Evolutionary conservation across 1,140 invertebrate species (phyloP).

Genomic region (Pogonus chalceus): DNA sequence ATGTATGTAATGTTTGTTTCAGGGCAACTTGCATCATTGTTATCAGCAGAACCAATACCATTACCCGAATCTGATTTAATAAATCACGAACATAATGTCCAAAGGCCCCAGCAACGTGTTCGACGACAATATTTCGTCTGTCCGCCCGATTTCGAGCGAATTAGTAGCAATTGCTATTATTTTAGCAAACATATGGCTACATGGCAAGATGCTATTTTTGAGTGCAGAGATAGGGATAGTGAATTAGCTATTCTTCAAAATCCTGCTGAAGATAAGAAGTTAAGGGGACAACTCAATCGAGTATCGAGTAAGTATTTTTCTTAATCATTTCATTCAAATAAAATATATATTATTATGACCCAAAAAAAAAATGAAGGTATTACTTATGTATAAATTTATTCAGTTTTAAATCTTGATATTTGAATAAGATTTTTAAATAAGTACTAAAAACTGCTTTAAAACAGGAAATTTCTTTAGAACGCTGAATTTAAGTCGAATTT

Average conservation of each 20-base stretch:
- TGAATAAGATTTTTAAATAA: no score
- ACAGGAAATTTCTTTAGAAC: no score
- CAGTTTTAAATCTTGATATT: no score
- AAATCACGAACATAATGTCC: not conserved
- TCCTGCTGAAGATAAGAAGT: constrained; percentile 54
- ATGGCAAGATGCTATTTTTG: constrained; percentile 62
- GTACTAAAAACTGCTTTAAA: no score
- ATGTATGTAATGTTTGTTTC: not conserved
- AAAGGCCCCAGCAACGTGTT: not conserved
- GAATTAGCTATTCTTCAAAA: constrained; percentile 56
- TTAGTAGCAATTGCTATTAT: constrained; percentile 65
- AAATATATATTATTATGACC: no score
- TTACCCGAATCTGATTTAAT: not conserved
- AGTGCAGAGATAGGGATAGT: constrained; percentile 55
- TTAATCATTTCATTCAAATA: not conserved
- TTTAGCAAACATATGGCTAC: constrained; percentile 54
- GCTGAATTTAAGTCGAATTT: no score
- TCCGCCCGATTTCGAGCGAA: constrained; percentile 56
- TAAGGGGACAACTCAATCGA: constrained; percentile 54
- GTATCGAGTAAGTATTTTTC: constrained; percentile 45
- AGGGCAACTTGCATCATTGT: not conserved
- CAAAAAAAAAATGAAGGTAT: no score
- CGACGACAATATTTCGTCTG: constrained; percentile 44
- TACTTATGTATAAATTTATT: no score
- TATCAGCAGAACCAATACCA: not conserved